Conservation (phyloP, 2,113 vertebrate species). For the Lamprotornis superbus region DNA sequence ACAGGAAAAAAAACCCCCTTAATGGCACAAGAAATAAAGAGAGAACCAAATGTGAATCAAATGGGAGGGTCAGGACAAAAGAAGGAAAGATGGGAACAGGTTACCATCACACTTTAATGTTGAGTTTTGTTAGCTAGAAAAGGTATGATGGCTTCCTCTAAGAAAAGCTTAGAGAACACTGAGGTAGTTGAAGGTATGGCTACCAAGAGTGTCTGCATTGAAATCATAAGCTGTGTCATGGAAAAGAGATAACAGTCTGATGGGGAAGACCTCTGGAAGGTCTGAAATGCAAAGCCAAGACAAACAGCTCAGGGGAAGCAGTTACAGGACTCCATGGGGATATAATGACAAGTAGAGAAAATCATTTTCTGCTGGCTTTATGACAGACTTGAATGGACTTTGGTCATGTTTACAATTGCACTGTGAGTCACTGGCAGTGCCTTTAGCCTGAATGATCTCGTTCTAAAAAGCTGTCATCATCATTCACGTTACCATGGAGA, state of each 20-base stretch:
- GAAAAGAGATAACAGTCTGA: not conserved
- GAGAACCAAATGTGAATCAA: not conserved
- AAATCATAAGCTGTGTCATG: not conserved
- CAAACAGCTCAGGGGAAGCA: not conserved
- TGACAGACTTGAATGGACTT: not conserved
- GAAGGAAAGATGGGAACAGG: not conserved
- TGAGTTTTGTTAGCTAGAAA: not conserved
- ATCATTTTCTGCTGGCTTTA: not conserved
- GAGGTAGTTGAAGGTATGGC: not conserved
- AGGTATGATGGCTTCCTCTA: not conserved
- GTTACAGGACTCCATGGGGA: not conserved
- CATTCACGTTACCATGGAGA: not conserved
- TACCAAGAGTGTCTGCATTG: not conserved
- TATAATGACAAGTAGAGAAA: not conserved
- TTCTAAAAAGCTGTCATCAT: not conserved
- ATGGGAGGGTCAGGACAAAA: not conserved
- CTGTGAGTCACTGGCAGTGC: accelerated
- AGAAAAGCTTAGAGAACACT: not conserved
- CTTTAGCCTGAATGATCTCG: not conserved
- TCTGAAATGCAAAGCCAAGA: not conserved
- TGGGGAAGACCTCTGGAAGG: not conserved
- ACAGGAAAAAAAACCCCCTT: not conserved
- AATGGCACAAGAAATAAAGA: not conserved
- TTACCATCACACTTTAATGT: not conserved
- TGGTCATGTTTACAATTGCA: not conserved